Base-by-base conservation (phyloP, 2,888 invertebrate species). In the Falcaria lacertinaria region DNA sequence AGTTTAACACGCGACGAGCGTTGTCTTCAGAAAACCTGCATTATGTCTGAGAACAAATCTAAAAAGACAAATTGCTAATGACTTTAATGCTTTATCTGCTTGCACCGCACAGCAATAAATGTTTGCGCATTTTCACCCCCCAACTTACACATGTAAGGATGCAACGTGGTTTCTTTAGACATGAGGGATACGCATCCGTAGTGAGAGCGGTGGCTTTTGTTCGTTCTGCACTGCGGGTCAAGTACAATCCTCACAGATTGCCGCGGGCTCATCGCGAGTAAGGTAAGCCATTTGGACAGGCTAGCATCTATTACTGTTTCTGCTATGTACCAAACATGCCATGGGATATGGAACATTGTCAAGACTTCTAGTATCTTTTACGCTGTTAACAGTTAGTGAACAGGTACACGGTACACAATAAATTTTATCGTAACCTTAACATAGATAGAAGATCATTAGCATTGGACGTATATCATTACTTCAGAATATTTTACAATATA, bases 141-240 rank as follows among this genome's bases (percentile, higher is more conserved):
- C 11, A 35, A 11, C 32, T 37, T 33, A 45, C n/a, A 22, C 44
- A 41, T 38, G 41, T 45, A 39, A 45, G 44, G 47, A 54, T 46
- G 56, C 59, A 56, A 50, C 54, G 54, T 51, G 52, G 58, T 60
- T 54, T 67, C 59, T 66, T 61, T 59, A 57, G 54, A 60, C 62
- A 55, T 45, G 54, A 57, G 59, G 50, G 52, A 37, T 33, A 14
- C 41, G 41, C 59, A 59, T 52, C 57, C 66, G 65, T 62, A 64
- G 65, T 67, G 56, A 45, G 54, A 58, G 52, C 44, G 59, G 58
- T 45, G 53, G 60, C 72, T 73, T 78, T 78, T 78, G 64, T 56
- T 50, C 69, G 71, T 75, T 81, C 80, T 74, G 65, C 71, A 73
- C 69, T 69, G 68, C 71, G 65, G 82, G 84, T 85, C 84, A 84